Percentiles rank a stretch among this genome's conserved stretches.
Evolutionary conservation across 2,113 vertebrate genomes (phyloP).

Genomic region (Spea multiplicata): DNA sequence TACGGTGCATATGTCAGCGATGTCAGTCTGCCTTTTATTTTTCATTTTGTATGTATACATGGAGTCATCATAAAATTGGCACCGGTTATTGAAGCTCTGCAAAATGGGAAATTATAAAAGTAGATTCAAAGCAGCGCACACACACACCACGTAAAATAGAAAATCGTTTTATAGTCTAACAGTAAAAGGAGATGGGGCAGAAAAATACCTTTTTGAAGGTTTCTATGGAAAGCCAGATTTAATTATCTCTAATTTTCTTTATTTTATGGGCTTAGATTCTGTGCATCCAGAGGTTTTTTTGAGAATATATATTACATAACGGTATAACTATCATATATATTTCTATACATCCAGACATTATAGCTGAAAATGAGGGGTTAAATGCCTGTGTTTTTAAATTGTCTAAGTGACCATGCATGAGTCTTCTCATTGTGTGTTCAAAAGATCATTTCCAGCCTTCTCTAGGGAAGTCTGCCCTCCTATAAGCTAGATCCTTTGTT

Average conservation of each 20-base stretch:
- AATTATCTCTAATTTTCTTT: constrained; percentile 44
- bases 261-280: constrained; percentile 41
- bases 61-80: constrained; percentile 36
- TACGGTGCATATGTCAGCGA: constrained; percentile 9
- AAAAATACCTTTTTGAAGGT: constrained; percentile 39
- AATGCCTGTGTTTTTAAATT: constrained; percentile 54
- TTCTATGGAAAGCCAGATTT: constrained; percentile 37
- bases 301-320: constrained; percentile 14
- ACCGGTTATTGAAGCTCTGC: constrained; percentile 36
- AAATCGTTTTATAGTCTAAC: constrained; percentile 35
- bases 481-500: constrained; percentile 77
- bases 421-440: constrained; percentile 67
- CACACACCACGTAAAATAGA: not conserved
- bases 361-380: constrained; percentile 56
- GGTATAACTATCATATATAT: constrained; percentile 46
- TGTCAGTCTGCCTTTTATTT: constrained; percentile 9
- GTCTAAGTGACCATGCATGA: constrained; percentile 64
- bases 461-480: constrained; percentile 66
- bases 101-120: constrained; percentile 40
- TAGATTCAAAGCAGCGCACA: constrained; percentile 14
- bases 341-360: not conserved
- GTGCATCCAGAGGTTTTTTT: constrained; percentile 36
- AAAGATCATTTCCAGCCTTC: constrained; percentile 74
- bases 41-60: constrained; percentile 23
- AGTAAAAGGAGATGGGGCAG: constrained; percentile 46